Evolutionary conservation across 2,888 invertebrate genomes (phyloP).

Genomic region (Apamea epomidion): DNA sequence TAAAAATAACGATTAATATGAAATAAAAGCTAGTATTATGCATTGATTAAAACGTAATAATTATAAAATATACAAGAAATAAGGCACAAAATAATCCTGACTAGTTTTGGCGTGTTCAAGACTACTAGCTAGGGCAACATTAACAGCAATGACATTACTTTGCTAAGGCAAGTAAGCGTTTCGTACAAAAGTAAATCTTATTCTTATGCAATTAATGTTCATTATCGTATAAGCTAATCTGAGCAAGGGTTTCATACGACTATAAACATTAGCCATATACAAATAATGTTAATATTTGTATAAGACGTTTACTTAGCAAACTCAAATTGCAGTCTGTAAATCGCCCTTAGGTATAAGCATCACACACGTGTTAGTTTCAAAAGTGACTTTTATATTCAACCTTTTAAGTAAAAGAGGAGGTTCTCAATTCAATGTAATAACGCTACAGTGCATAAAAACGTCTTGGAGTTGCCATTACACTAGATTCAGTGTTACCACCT

Average conservation of each 20-base stretch:
- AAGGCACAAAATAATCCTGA: constrained; percentile 65
- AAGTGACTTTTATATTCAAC: background rate
- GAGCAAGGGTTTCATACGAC: background rate
- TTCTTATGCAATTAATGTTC: fast-evolving
- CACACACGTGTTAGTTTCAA: background rate
- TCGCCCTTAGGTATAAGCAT: background rate
- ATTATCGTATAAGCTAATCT: background rate
- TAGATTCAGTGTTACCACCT: background rate
- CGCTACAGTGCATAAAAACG: background rate
- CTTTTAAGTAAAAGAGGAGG: background rate
- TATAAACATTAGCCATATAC: background rate
- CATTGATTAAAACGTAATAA: constrained; percentile 48
- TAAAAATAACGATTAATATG: constrained; percentile 55
- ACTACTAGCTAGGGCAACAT: background rate
- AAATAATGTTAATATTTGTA: background rate
- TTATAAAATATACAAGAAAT: constrained; percentile 61
- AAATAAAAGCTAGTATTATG: constrained; percentile 53
- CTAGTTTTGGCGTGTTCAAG: constrained; percentile 59
- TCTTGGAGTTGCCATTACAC: background rate
- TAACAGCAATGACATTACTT: background rate
- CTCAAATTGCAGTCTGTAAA: background rate
- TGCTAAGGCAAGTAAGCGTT: background rate
- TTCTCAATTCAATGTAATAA: background rate
- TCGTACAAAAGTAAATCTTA: background rate
- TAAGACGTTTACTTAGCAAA: background rate